Conservation (phyloP, 1,140 invertebrate species). For the Drosophila oshimai region DNA sequence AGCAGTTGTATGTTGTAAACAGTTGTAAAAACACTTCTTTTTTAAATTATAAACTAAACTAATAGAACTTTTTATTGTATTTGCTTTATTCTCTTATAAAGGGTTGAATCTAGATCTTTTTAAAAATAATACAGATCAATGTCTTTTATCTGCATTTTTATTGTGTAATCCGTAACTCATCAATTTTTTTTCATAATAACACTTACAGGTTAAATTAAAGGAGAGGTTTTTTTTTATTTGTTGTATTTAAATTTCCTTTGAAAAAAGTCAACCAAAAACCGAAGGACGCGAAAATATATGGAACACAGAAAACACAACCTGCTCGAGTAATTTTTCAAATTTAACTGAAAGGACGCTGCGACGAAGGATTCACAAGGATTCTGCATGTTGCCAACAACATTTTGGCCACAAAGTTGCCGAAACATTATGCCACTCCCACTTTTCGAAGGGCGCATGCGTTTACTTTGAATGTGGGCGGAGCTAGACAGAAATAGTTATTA, state of each 20-base stretch:
- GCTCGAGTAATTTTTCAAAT: conserved; percentile 27
- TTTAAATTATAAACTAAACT: no score
- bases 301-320: conserved; percentile 57
- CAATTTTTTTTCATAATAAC: background rate
- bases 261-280: conserved; percentile 33
- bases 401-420: conserved; percentile 8
- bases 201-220: conserved; percentile 4
- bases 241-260: background rate
- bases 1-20: no score
- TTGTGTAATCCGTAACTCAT: no score
- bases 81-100: no score
- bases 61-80: no score
- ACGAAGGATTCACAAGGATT: background rate
- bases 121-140: no score
- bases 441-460: conserved; percentile 15
- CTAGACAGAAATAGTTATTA: background rate
- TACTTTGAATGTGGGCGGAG: conserved; percentile 11
- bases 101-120: no score
- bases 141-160: no score
- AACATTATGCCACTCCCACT: conserved; percentile 21
- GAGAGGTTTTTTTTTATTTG: background rate
- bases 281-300: conserved; percentile 47
- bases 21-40: no score
- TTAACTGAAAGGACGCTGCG: conserved; percentile 9
- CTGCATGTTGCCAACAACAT: conserved; percentile 44